Base-by-base conservation (phyloP, 1,140 invertebrate species). In the Stegodyphus dumicola region DNA sequence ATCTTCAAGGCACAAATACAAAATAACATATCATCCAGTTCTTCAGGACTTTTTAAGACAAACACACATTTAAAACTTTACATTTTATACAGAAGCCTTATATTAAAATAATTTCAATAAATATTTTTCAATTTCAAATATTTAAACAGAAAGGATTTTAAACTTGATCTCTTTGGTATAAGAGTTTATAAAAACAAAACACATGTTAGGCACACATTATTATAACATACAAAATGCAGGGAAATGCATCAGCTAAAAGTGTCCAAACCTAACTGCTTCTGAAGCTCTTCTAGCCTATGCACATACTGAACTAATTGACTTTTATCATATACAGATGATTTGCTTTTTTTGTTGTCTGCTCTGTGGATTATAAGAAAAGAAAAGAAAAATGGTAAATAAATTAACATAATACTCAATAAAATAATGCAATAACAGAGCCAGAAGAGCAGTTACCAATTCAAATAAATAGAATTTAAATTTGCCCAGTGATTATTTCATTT, bases 191-290 rank as follows among this genome's bases (percentile, higher is more conserved):
- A 83, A 83, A 64, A 52, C 54, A 81, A 64, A 53, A 48, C 10
- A 66, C 18, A 53, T 75, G 54, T 83, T 53, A 64, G 48, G 67
- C 51, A 71, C 53, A 71, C 33, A 33, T 33, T 33, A 33, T 33
- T 33, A 15, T 60, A 1, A 10, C 15, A 48, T 66, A 60, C 48
- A 18, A 56, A 73, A 52, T 60, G 49, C 53, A 48, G 66, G 13
- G 15, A 48, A 65, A 70, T 33, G 54, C 17, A 83, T 83, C 80
- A 83, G 52, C 80, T 83, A 7, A 83, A 54, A 53, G 33, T 66
- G 49, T 83, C 80, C n/a, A 83, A 67, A 53, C 80, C 80, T 10
- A 83, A 18, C 7, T 83, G 80, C 33, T 83, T 74, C 53, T 83
- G 80, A 18, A 83, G 60, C 7, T 15, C 33, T 49, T 75, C 52